These are phyloP conservation scores for Trisateles emortualis DNA, from an alignment of 2,888 invertebrate genomes.

Conservation along the genomic window DNA sequence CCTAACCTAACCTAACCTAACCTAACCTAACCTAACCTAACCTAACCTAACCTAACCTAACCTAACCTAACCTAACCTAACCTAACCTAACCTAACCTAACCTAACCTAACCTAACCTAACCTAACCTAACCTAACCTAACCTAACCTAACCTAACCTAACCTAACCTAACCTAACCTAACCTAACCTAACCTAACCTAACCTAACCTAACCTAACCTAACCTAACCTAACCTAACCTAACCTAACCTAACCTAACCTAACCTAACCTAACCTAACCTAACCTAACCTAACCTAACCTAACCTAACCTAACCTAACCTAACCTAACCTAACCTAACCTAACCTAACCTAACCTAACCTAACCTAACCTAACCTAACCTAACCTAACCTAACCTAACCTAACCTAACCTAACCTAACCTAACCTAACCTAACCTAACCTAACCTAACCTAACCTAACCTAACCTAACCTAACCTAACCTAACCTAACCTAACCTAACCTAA, in stretches of 20 bases:
- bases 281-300: constrained; percentile 11
- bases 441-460: constrained; percentile 41
- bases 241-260: constrained; percentile 17
- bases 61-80: too few relatives aligned
- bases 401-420: constrained; percentile 17
- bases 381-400: constrained; percentile 20
- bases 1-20: too few relatives aligned
- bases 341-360: constrained; percentile 32
- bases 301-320: constrained; percentile 9
- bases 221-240: constrained; percentile 26
- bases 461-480: constrained; percentile 41
- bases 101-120: too few relatives aligned
- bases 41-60: too few relatives aligned
- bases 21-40: too few relatives aligned
- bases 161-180: constrained; percentile 15
- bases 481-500: constrained; percentile 44
- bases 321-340: constrained; percentile 18
- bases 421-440: constrained; percentile 38
- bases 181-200: constrained; percentile 13
- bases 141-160: constrained; percentile 17
- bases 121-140: constrained; percentile 14
- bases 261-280: constrained; percentile 14
- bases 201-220: constrained; percentile 25
- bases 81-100: too few relatives aligned
- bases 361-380: constrained; percentile 40